These are phyloP conservation scores for Lasioglossum marginatum DNA, from an alignment of 2,888 invertebrate species.

Conservation along the genomic window DNA sequence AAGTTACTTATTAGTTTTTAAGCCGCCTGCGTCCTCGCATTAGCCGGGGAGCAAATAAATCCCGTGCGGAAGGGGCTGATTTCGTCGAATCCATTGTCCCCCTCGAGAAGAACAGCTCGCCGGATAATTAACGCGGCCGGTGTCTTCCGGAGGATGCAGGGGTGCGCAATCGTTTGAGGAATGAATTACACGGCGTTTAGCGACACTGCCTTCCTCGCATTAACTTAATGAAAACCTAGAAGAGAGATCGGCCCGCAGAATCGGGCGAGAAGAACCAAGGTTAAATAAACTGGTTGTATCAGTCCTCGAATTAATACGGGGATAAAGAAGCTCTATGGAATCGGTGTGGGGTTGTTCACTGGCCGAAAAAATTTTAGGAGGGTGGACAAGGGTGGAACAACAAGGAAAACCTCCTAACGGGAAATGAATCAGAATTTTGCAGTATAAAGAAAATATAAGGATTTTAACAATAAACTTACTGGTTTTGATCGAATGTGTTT, in stretches of 20 bases:
- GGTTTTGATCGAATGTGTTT: no score
- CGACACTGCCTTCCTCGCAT: neutral
- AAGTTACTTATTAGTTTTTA: constrained; percentile 73
- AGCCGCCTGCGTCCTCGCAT: constrained; percentile 52
- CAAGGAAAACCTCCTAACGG: constrained; percentile 15
- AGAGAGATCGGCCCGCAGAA: neutral
- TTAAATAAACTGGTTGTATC: constrained; percentile 58
- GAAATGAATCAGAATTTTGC: no score
- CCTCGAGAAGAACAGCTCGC: neutral
- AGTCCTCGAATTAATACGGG: constrained; percentile 66
- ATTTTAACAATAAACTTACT: no score
- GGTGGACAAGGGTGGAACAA: constrained; percentile 24
- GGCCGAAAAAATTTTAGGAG: constrained; percentile 13
- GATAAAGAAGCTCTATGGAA: constrained; percentile 56
- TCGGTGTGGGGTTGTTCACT: constrained; percentile 58
- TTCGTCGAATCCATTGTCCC: constrained; percentile 21
- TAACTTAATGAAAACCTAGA: constrained; percentile 38
- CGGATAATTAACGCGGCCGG: constrained; percentile 51
- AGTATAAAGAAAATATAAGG: no score
- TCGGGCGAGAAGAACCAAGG: constrained; percentile 3
- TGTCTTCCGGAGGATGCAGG: neutral
- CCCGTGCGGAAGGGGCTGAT: constrained; percentile 22
- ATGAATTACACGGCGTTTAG: constrained; percentile 29
- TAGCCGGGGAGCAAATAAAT: constrained; percentile 62
- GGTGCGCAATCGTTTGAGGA: constrained; percentile 31